Evolutionary conservation across 2,797 vertebrate species (phyloP), one percentile per base, ranked within the genome.

Genomic region (Erithacus rubecula): DNA sequence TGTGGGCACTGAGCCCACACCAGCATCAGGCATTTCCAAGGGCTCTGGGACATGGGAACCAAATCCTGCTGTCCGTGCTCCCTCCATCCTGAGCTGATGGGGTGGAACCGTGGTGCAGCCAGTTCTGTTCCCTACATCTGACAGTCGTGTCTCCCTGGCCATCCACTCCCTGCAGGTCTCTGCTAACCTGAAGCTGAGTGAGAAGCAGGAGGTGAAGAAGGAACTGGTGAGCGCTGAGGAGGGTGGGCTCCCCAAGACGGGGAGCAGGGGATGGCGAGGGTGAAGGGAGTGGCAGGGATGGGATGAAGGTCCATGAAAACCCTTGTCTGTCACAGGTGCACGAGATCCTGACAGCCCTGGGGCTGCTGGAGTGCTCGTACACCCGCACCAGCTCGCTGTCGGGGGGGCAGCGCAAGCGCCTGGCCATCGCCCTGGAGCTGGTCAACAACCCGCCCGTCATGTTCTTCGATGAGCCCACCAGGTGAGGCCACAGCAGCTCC

Each of bases 391-490:
- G 97, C 91, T 98, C 97, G 21, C 98, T 99, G 75, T 99, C 99
- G 0, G 99, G 99, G 2, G 99, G 99, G 7, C 99, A 99, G 95
- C 98, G 99, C 96, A 99, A 99, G 97, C 98, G 99, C 49, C 98
- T 99, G 93, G 99, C 99, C 90, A 99, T 99, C 9, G 99, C 99
- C 55, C 97, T 99, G 87, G 99, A 99, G 96, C 98, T 99, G 95
- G 99, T 99, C 97, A 99, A 99, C 98, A 99, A 99, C 91, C 99
- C 99, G 0, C 99, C 99, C 0, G 99, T 99, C 97, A 99, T 99
- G 99, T 99, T 99, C 98, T 99, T 99, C 39, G 99, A 99, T 32
- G 99, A 99, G 96, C 99, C 99, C 94, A 99, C 99, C 32, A 99
- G 99, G 99, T 99, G 96, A 77, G 62, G 5, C n/a, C 11, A 4